Conservation (phyloP, 2,888 invertebrate genomes). For the Tipula confusa region DNA sequence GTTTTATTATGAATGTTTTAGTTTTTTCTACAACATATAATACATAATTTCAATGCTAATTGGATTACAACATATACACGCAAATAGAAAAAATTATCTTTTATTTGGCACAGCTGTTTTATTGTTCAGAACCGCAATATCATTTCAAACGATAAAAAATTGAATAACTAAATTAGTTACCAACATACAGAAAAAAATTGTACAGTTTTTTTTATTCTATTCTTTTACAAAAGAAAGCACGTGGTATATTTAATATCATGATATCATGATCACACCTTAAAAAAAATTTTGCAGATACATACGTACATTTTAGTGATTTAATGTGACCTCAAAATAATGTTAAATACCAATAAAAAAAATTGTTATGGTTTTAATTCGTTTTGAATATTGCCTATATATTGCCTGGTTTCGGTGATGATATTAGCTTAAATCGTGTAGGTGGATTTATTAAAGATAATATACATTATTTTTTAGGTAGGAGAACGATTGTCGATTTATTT, state of each 20-base stretch:
- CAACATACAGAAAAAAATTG: not conserved
- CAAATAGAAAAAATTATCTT: constrained; percentile 8
- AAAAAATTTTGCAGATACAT: not conserved
- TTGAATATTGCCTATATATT: not conserved
- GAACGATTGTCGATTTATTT: not conserved
- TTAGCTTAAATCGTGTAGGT: not conserved
- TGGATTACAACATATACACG: not conserved
- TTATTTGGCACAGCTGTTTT: constrained; percentile 20
- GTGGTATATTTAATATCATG: constrained; percentile 20
- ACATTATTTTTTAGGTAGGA: not conserved
- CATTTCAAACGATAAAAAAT: not conserved
- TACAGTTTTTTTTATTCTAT: not conserved
- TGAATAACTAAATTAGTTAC: not conserved
- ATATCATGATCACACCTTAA: constrained; percentile 25
- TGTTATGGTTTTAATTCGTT: not conserved
- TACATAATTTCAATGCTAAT: constrained; percentile 25
- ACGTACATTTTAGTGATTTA: no score
- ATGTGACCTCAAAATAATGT: constrained; percentile 4
- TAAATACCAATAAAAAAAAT: not conserved
- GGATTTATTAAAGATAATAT: not conserved
- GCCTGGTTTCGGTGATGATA: not conserved
- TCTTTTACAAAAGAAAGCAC: not conserved
- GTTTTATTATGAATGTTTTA: no score
- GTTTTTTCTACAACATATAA: not conserved
- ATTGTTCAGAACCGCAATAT: not conserved